A percentile compares a stretch with the other conserved stretches of the same genome.
These are phyloP conservation scores for Theristicus caerulescens DNA, from an alignment of 2,113 vertebrate genomes.

Conservation along the genomic window DNA sequence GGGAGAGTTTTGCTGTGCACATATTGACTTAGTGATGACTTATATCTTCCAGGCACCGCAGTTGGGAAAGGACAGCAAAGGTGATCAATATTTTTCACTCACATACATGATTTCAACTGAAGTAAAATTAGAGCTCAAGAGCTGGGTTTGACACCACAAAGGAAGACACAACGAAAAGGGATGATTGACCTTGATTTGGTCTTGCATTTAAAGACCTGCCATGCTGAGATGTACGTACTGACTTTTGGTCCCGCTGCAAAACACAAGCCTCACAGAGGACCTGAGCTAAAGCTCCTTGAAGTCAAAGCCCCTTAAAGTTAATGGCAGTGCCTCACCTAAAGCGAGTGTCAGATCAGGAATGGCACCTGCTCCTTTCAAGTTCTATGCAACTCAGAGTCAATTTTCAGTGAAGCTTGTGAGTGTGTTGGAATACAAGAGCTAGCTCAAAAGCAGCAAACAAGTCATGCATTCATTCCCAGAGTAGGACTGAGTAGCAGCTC, in stretches of 20 bases:
- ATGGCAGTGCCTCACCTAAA: not conserved
- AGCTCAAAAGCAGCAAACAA: not conserved
- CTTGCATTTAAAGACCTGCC: not conserved
- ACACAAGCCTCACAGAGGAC: not conserved
- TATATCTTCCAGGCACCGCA: not conserved
- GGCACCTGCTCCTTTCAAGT: not conserved
- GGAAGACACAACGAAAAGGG: not conserved
- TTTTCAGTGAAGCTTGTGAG: not conserved
- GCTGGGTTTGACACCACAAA: not conserved
- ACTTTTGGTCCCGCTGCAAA: not conserved
- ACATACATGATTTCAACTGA: not conserved
- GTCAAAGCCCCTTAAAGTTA: not conserved
- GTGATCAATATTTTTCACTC: not conserved
- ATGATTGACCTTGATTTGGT: not conserved
- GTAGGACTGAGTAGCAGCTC: not conserved
- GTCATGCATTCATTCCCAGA: not conserved
- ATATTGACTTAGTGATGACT: not conserved
- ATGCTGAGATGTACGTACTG: rapidly evolving
- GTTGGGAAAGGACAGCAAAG: not conserved
- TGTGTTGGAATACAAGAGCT: not conserved
- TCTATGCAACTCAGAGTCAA: not conserved
- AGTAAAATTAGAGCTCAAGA: not conserved
- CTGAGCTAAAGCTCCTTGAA: not conserved
- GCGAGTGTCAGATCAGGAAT: not conserved
- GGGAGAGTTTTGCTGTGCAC: not conserved